Percentiles rank a stretch among this genome's conserved stretches.
Evolutionary conservation across 2,888 invertebrate genomes (phyloP).

Genomic region (Meteorus cinctellus): DNA sequence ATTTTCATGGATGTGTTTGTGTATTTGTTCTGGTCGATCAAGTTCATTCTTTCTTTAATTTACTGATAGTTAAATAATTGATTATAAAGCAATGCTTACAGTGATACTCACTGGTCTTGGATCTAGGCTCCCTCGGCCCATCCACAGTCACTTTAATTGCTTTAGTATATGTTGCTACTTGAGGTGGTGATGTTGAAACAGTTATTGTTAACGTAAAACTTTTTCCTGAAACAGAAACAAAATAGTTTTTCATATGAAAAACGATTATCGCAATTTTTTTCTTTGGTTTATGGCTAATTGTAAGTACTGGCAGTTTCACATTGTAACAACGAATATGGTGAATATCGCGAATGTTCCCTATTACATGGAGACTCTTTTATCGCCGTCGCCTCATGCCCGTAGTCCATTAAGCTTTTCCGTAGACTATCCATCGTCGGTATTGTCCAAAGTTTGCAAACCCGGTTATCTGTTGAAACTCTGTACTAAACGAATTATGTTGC

Average conservation of each 20-base stretch:
- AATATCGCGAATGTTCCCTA: too few species aligned
- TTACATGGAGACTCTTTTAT: background rate
- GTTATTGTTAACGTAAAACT: slow-evolving; percentile 98
- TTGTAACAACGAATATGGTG: too few species aligned
- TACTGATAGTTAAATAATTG: slow-evolving; percentile 52
- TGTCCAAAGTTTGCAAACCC: slow-evolving; percentile 65
- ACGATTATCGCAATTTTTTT: background rate
- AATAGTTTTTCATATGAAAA: background rate
- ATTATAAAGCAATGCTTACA: slow-evolving; percentile 73
- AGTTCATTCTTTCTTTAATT: background rate
- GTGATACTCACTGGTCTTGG: slow-evolving; percentile 89
- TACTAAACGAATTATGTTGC: slow-evolving; percentile 66
- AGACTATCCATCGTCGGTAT: slow-evolving; percentile 47
- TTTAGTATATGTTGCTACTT: slow-evolving; percentile 95
- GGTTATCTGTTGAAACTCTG: slow-evolving; percentile 65
- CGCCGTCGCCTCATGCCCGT: background rate
- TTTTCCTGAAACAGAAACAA: slow-evolving; percentile 83
- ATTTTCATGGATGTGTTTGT: background rate
- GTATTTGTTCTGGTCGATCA: background rate
- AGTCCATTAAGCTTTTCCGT: slow-evolving; percentile 45
- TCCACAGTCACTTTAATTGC: slow-evolving; percentile 99
- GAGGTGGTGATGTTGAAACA: slow-evolving; percentile 94
- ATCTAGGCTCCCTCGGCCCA: slow-evolving; percentile 95
- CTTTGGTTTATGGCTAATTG: too few species aligned
- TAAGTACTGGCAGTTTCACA: too few species aligned